A percentile compares a stretch with the other conserved stretches of the same genome.
Evolutionary conservation across 2,888 invertebrate genomes (phyloP).

Genomic region (Plagodis dolabraria): DNA sequence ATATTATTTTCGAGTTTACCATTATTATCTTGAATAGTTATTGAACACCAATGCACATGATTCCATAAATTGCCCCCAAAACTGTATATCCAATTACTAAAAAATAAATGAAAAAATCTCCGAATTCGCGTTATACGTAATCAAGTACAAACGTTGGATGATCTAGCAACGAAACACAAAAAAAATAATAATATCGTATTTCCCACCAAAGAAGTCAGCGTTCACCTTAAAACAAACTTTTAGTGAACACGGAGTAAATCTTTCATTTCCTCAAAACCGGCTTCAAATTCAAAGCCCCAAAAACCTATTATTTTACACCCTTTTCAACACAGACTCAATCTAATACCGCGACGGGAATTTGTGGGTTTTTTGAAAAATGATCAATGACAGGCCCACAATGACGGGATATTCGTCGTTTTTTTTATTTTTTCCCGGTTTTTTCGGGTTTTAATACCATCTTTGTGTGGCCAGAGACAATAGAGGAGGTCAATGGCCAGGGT

Average conservation of each 20-base stretch:
- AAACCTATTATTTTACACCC: slow-evolving; percentile 33
- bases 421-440: slow-evolving; percentile 35
- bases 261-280: background rate
- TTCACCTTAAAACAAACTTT: background rate
- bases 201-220: background rate
- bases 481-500: slow-evolving; percentile 60
- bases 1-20: no score
- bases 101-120: no score
- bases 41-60: no score
- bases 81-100: no score
- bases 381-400: slow-evolving; percentile 80
- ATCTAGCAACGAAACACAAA: no score
- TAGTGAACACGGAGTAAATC: background rate
- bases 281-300: slow-evolving; percentile 15
- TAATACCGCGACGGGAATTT: slow-evolving; percentile 58
- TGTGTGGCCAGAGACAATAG: slow-evolving; percentile 71
- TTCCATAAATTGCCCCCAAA: no score
- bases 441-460: slow-evolving; percentile 50
- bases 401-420: slow-evolving; percentile 66
- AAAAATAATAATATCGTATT: no score
- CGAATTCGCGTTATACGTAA: no score
- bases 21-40: no score
- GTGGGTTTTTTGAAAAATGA: slow-evolving; percentile 80
- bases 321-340: slow-evolving; percentile 69
- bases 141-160: no score